A percentile compares a stretch with the other conserved stretches of the same genome.
Conservation (phyloP, 2,888 invertebrate species). For the Heliconius ismenius region DNA sequence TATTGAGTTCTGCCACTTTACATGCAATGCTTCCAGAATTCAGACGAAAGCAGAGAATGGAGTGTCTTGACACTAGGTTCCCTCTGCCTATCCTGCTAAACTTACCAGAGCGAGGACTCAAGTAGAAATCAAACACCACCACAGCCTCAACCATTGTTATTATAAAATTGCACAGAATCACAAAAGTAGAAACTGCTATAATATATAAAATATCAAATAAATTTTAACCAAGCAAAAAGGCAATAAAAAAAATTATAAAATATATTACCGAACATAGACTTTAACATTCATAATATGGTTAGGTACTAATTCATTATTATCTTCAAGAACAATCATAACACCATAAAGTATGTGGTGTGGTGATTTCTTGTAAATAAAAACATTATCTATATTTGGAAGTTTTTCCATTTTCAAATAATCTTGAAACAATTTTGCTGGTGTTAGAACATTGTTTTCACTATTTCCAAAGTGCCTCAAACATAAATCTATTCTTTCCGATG, state of each 20-base stretch:
- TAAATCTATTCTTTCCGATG: slow-evolving; percentile 58
- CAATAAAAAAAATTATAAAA: slow-evolving; percentile 1
- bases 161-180: no score
- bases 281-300: slow-evolving; percentile 46
- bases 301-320: slow-evolving; percentile 30
- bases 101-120: not conserved
- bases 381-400: slow-evolving; percentile 47
- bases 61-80: not conserved
- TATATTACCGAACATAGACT: slow-evolving; percentile 62
- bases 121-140: not conserved
- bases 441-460: slow-evolving; percentile 40
- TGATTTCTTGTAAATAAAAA: slow-evolving; percentile 57
- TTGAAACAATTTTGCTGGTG: slow-evolving; percentile 54
- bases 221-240: not conserved
- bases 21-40: no score
- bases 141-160: no score
- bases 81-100: not conserved
- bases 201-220: no score
- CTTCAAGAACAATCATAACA: slow-evolving; percentile 55
- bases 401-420: slow-evolving; percentile 60
- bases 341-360: slow-evolving; percentile 66
- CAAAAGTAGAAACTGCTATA: no score
- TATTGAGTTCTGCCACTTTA: no score
- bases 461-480: slow-evolving; percentile 54
- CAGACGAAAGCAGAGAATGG: no score